A percentile compares a stretch with the other conserved stretches of the same genome.
These are phyloP conservation scores for Xanthorhoe spadicearia DNA, from an alignment of 2,888 invertebrate genomes.

Conservation along the genomic window DNA sequence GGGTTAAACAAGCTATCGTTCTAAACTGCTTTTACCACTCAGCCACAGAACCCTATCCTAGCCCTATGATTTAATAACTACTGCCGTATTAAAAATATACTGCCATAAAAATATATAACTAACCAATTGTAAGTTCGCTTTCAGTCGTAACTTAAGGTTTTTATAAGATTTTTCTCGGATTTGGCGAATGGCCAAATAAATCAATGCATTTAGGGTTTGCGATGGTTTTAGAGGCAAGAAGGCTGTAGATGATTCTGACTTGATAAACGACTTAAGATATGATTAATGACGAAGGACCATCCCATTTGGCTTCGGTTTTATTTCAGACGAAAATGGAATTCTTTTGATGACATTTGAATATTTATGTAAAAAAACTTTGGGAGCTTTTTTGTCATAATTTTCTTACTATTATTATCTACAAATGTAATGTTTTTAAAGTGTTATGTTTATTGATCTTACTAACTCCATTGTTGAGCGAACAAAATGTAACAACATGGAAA, in stretches of 20 bases:
- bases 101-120: neutral
- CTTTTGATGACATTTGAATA: neutral
- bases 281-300: conserved; percentile 34
- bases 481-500: no score
- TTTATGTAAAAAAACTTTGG: no score
- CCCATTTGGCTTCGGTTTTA: conserved; percentile 26
- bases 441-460: no score
- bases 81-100: no score
- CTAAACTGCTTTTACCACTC: no score
- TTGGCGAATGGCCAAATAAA: conserved; percentile 59
- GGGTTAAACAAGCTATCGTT: no score
- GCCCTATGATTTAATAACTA: no score
- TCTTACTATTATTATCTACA: no score
- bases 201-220: conserved; percentile 57
- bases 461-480: no score
- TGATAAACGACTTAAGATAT: conserved; percentile 35
- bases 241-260: conserved; percentile 34
- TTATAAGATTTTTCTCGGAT: conserved; percentile 44
- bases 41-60: no score
- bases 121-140: neutral
- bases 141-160: conserved; percentile 5
- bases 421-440: no score
- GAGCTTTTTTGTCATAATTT: no score
- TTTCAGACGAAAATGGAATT: conserved; percentile 2
- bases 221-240: conserved; percentile 31